A percentile compares a stretch with the other conserved stretches of the same genome.
Evolutionary conservation across 2,888 invertebrate genomes (phyloP).

Genomic region (Cactoblastis cactorum): DNA sequence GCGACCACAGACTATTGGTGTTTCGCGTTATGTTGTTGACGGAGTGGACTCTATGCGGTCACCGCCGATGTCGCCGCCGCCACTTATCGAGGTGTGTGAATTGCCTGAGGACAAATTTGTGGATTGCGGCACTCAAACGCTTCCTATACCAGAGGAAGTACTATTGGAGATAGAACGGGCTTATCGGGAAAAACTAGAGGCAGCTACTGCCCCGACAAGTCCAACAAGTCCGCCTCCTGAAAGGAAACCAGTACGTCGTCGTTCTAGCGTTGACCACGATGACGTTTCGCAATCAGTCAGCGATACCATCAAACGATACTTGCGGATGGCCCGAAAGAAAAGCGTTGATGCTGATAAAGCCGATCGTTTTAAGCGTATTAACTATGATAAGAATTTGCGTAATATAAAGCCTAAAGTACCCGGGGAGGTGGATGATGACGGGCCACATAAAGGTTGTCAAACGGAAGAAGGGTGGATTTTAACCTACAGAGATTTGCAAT

Average conservation of each 20-base stretch:
- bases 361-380: conserved; percentile 91
- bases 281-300: conserved; percentile 92
- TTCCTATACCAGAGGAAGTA: conserved; percentile 77
- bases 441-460: conserved; percentile 86
- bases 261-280: conserved; percentile 90
- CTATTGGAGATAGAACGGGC: conserved; percentile 71
- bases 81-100: conserved; percentile 84
- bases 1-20: conserved; percentile 44
- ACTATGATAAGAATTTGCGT: conserved; percentile 90
- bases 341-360: conserved; percentile 89
- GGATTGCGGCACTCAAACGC: conserved; percentile 81
- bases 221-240: conserved; percentile 63
- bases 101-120: conserved; percentile 75
- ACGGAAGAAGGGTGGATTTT: conserved; percentile 88
- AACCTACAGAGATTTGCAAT: conserved; percentile 59
- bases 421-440: conserved; percentile 89
- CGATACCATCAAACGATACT: conserved; percentile 91
- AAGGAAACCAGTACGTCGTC: conserved; percentile 74
- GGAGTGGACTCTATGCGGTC: conserved; percentile 51
- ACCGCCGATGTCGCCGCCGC: conserved; percentile 80
- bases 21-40: conserved; percentile 38
- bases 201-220: conserved; percentile 60
- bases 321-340: conserved; percentile 93
- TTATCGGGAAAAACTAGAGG: conserved; percentile 63
- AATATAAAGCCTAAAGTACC: conserved; percentile 90